Evolutionary conservation across 2,797 vertebrate species (phyloP), one percentile per base, ranked within the genome.

Genomic region (Fistularia commersonii): DNA sequence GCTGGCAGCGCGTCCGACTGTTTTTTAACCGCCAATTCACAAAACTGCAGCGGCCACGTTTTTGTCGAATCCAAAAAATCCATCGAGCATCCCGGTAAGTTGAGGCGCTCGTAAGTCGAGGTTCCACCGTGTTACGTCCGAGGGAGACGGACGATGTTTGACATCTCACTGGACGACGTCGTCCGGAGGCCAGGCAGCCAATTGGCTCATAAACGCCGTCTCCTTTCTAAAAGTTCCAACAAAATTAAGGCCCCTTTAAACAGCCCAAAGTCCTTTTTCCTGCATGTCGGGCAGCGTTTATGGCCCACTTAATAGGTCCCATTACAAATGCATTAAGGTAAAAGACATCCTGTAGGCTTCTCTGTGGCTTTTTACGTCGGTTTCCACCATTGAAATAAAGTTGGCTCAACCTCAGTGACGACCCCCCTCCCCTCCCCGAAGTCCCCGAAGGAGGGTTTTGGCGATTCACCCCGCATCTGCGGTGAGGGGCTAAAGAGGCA

Each of bases 261-360:
- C 50, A 48, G 50, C 49, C 45, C 12, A 46, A 59, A 60, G 41
- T 44, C 15, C 38, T 66, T 65, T 50, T 74, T 23, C 57, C 35
- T 58, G 50, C 35, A 46, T 74, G 43, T 61, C 42, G 48, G 45
- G 11, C 41, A n/a, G 9, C 38, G 52, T 76, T 77, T 77, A 74
- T 47, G 40, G 39, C 14, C 39, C 57, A 35, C 67, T 78, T 74
- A 80, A 80, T 73, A 63, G 50, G 5, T 32, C n/a, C 61, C 50
- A 64, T 69, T 75, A 77, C 50, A 47, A 51, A 48, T 3, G 13
- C 74, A 77, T 68, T 23, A 23, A 23, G 23, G 23, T 23, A 23
- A 23, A 23, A 50, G 39, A 51, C 23, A 46, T 69, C 60, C 68
- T 69, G 54, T 51, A 58, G 15, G 36, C 40, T 58, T 67, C 68